Base-by-base conservation (phyloP, 2,797 vertebrate genomes). In the Artibeus lituratus region DNA sequence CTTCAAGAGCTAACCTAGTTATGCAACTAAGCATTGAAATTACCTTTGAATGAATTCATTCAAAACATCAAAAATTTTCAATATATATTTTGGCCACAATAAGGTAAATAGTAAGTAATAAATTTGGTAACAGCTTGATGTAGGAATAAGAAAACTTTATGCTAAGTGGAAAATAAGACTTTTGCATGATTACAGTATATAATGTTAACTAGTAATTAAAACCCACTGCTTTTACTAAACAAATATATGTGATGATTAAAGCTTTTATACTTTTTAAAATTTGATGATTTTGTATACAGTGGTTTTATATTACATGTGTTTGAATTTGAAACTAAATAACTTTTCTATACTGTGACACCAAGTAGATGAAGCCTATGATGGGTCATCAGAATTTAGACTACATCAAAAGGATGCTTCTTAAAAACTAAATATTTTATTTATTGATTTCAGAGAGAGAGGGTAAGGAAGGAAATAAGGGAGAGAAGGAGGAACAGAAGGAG, bases 201-300 rank as follows among this genome's bases (percentile, higher is more conserved):
- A 18, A 86, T 92, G 39, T 93, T 90, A 96, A 94, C 57, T 82
- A 95, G 24, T 93, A 96, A 96, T 96, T 97, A 96, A 97, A 97
- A 97, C 55, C 49, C 51, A 76, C 72, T 57, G 37, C 62, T 70
- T 69, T 97, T 92, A 72, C 78, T 92, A 95, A 94, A 76, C 42
- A 89, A 89, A 83, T 57, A 47, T 78, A 72, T 82, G n/a, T 89
- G 81, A 70, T 91, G 69, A 93, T 94, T 86, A 92, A 96, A 95
- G 35, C 44, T 84, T 94, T 96, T 86, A 37, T 82, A 88, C 49
- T 85, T 94, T 86, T 87, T 69, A 59, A 89, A 62, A 69, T 82
- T 77, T 72, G 39, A 32, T 87, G 47, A 81, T 89, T 84, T 94
- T 93, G 39, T 24, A 29, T 90, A 51, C 37, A 77, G 10, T 74